Percentiles rank a stretch among this genome's conserved stretches.
phyloP scores from a whole-genome alignment of 1,140 invertebrate species.

The Diorhabda carinulata region DNA sequence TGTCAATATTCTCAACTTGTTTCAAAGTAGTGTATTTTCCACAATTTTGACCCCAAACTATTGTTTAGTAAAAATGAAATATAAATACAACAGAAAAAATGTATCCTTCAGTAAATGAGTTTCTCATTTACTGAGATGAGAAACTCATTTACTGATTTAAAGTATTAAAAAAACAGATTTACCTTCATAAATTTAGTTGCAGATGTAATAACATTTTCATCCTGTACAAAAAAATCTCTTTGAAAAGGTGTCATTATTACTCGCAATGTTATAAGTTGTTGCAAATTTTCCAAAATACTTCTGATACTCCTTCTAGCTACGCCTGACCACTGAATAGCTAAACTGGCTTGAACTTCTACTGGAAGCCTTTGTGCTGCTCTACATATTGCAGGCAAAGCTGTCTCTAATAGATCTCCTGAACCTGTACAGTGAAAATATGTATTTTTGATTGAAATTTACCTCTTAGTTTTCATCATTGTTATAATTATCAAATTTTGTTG shows the following conservation, averaged over 20 bases:
- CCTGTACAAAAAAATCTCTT: constrained; percentile 73
- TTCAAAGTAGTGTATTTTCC: too few species aligned
- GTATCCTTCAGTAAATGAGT: too few species aligned
- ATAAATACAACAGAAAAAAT: too few species aligned
- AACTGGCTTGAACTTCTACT: constrained; percentile 70
- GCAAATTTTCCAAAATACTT: constrained; percentile 72
- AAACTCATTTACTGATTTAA: too few species aligned
- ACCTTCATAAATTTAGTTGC: constrained; percentile 82
- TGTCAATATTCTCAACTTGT: too few species aligned
- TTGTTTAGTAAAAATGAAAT: too few species aligned
- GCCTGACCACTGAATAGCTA: constrained; percentile 75
- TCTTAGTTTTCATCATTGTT: too few species aligned
- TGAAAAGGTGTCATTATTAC: constrained; percentile 75
- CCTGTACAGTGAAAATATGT: constrained; percentile 46
- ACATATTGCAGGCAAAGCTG: constrained; percentile 76
- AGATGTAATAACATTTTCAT: constrained; percentile 74
- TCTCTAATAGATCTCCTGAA: constrained; percentile 75
- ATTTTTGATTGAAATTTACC: too few species aligned
- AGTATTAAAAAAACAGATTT: background rate
- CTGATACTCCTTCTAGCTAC: constrained; percentile 67
- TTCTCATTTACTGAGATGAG: too few species aligned
- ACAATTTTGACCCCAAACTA: too few species aligned
- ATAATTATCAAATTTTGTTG: too few species aligned
- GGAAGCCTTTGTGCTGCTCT: constrained; percentile 71
- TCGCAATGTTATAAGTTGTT: constrained; percentile 80